phyloP scores from a whole-genome alignment of 2,888 invertebrate species.

The Acrocyrtus sp. region DNA sequence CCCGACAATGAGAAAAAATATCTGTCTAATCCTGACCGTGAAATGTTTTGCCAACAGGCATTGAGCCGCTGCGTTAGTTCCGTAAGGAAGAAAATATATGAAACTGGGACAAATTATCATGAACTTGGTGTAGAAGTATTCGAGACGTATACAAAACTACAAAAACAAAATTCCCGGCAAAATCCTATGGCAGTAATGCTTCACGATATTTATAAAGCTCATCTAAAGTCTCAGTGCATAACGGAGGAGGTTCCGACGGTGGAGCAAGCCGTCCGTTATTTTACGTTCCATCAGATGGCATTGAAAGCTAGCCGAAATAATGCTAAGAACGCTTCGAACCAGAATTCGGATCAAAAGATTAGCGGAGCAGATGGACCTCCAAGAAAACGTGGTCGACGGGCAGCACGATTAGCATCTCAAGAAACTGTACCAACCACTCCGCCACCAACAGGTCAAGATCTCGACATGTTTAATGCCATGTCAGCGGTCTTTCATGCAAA shows the following conservation, averaged over 20 bases:
- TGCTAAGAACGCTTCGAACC: not conserved
- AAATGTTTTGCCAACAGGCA: slow-evolving; percentile 83
- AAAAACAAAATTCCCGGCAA: slow-evolving; percentile 56
- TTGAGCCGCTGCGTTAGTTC: slow-evolving; percentile 78
- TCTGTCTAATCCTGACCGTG: slow-evolving; percentile 84
- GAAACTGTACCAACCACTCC: not conserved
- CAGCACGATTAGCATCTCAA: slow-evolving; percentile 18
- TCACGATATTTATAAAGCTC: slow-evolving; percentile 76
- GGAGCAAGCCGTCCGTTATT: slow-evolving; percentile 31
- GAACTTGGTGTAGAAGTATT: slow-evolving; percentile 59
- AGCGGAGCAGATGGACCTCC: slow-evolving; percentile 9
- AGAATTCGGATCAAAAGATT: not conserved
- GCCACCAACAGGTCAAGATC: slow-evolving; percentile 8
- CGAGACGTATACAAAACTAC: slow-evolving; percentile 59
- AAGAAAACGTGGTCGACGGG: slow-evolving; percentile 32
- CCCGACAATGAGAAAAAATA: slow-evolving; percentile 91
- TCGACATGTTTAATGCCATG: slow-evolving; percentile 3
- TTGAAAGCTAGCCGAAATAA: not conserved
- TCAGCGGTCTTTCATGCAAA: slow-evolving; percentile 23
- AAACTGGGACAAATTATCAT: slow-evolving; percentile 43
- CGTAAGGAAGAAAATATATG: slow-evolving; percentile 30
- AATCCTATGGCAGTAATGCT: slow-evolving; percentile 58
- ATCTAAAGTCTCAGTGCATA: slow-evolving; percentile 68
- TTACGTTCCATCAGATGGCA: slow-evolving; percentile 3
- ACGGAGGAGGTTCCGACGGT: slow-evolving; percentile 11